Evolutionary conservation across 1,140 invertebrate genomes (phyloP), one percentile per base, ranked within the genome.

Genomic region (Drosophila ficusphila): DNA sequence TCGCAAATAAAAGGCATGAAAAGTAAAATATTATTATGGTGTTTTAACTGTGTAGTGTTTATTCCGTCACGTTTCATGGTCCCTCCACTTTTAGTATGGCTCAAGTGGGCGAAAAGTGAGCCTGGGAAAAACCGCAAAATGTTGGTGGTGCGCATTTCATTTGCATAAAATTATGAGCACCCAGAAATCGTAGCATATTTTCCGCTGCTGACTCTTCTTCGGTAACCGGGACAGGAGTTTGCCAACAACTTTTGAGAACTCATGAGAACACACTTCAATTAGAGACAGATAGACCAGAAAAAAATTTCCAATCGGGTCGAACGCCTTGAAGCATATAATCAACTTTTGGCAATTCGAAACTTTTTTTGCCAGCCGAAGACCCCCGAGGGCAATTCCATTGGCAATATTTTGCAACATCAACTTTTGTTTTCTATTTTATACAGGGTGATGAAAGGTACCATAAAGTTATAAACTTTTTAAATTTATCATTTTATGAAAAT

Each of bases 301-400:
- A 39, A 61, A 72, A 12, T 61, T 65, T 77, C 34, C 68, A 77
- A 82, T 83, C 54, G 70, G 71, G 49, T 67, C 31, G 64, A 60
- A 75, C 42, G 75, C 57, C 58, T 69, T 44, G 62, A 31, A 71
- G 75, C 79, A 71, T 65, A 62, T 79, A 73, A 85, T 75, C 47
- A 79, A 85, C 51, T 79, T 85, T 79, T 62, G 52, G 27, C 46
- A 79, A 67, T 72, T 72, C 38, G 7, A 67, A 83, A 83, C 41
- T 79, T 61, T 68, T 47, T 42, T 3, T 54, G 60, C 33, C 60
- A 51, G 19, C 41, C 58, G 27, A 47, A 51, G n/a, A 51, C 29
- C 57, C 72, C 7, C 12, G 58, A 61, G 77, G 65, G 36, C 77
- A 57, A 76, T 72, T 60, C 47, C 68, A 73, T 68, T 25, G 68